Conservation (phyloP, 2,797 vertebrate genomes). For the Neosilurus mollespiculum region DNA sequence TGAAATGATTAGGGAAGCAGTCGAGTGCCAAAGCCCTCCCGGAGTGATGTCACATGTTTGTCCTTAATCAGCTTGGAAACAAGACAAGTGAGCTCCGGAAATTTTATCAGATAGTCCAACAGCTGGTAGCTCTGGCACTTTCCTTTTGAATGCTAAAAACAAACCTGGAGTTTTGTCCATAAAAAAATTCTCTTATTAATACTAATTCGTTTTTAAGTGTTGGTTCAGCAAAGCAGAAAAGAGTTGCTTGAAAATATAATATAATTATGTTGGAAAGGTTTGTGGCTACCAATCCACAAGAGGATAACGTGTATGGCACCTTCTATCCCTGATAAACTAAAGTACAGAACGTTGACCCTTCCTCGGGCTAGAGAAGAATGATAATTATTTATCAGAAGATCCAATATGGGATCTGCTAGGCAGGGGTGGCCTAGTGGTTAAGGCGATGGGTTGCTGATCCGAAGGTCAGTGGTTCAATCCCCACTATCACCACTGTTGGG, state of each 20-base stretch:
- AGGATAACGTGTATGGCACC: constrained; percentile 9
- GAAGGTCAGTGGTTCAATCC: too few species aligned
- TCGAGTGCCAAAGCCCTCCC: constrained; percentile 11
- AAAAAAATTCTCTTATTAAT: not conserved
- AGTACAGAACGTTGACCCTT: constrained; percentile 1
- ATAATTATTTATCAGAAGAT: not conserved
- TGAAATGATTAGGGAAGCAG: constrained; percentile 37
- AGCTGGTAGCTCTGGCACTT: not conserved
- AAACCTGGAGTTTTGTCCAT: not conserved
- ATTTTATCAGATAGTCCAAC: not conserved
- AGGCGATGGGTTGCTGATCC: too few species aligned
- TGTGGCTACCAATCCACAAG: not conserved
- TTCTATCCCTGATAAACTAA: constrained; percentile 16
- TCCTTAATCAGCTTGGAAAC: not conserved
- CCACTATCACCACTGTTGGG: too few species aligned
- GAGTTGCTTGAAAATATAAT: constrained; percentile 24
- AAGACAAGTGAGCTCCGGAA: not conserved
- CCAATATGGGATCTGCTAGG: too few species aligned
- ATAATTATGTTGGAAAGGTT: not conserved
- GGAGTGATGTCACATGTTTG: constrained; percentile 2
- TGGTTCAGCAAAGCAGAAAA: not conserved
- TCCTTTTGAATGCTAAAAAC: not conserved
- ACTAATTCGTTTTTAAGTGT: too few species aligned
- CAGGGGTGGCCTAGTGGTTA: too few species aligned
- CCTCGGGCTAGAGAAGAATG: constrained; percentile 11